Evolutionary conservation across 2,113 vertebrate species (phyloP).

Genomic region (Salminus brasiliensis): DNA sequence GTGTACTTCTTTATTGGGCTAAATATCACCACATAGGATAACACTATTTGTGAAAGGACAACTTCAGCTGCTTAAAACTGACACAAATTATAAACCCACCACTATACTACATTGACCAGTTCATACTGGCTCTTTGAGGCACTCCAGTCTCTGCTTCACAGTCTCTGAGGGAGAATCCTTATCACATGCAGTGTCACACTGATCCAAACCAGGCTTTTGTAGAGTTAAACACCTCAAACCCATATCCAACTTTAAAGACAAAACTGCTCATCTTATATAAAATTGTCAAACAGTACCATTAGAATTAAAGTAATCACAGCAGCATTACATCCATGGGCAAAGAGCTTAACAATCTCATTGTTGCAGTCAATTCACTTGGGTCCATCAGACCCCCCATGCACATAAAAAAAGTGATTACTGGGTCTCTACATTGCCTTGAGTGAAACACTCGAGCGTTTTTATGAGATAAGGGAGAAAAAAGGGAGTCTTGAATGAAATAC

Average conservation of each 20-base stretch:
- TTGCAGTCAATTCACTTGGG: not conserved
- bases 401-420: constrained; percentile 1
- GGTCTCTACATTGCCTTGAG: constrained; percentile 17
- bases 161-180: not conserved
- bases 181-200: too few relatives aligned
- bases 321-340: not conserved
- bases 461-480: not conserved
- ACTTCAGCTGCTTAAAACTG: too few relatives aligned
- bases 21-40: too few relatives aligned
- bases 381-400: not conserved
- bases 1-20: too few relatives aligned
- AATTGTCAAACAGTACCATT: too few relatives aligned
- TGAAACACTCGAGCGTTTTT: constrained; percentile 22
- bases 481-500: not conserved
- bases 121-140: not conserved
- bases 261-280: not conserved
- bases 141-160: not conserved
- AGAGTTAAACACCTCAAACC: too few relatives aligned
- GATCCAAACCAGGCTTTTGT: too few relatives aligned
- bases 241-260: not conserved
- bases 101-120: not conserved
- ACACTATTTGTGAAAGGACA: too few relatives aligned
- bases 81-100: too few relatives aligned
- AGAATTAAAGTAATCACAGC: not conserved
- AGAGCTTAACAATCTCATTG: not conserved